Evolutionary conservation across 37 sponge, comb jelly and placozoan genomes (phyloP).

Genomic region (Theonella swinhoei): DNA sequence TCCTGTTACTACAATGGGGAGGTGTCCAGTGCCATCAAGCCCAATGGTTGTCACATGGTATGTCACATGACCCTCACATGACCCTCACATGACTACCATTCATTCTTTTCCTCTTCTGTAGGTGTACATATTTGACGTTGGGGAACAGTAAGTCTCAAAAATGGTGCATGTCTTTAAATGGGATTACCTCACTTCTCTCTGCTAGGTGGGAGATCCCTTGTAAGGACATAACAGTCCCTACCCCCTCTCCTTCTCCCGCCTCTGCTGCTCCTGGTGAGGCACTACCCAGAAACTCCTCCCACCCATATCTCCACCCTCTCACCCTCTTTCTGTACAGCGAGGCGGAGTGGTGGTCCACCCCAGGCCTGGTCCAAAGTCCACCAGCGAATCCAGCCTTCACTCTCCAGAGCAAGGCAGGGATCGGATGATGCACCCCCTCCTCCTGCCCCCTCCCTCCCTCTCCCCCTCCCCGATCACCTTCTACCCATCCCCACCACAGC

Average conservation of each 20-base stretch:
- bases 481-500: background rate
- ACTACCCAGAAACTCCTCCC: background rate
- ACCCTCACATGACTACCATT: background rate
- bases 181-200: background rate
- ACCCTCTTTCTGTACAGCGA: background rate
- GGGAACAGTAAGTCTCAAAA: background rate
- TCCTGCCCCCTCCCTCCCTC: background rate
- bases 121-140: background rate
- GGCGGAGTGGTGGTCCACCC: background rate
- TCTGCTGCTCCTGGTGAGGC: background rate
- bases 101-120: background rate
- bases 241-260: background rate
- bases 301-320: background rate
- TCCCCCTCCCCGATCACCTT: background rate
- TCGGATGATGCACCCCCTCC: background rate
- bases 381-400: background rate
- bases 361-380: background rate
- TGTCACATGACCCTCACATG: background rate
- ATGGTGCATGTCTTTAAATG: background rate
- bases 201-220: slow-evolving; percentile 23
- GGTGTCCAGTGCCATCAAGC: background rate
- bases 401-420: background rate
- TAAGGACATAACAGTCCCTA: slow-evolving; percentile 21
- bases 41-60: slow-evolving; percentile 32
- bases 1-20: slow-evolving; percentile 19